phyloP scores from a whole-genome alignment of 2,113 vertebrate species.

The Crotalus tigris region DNA sequence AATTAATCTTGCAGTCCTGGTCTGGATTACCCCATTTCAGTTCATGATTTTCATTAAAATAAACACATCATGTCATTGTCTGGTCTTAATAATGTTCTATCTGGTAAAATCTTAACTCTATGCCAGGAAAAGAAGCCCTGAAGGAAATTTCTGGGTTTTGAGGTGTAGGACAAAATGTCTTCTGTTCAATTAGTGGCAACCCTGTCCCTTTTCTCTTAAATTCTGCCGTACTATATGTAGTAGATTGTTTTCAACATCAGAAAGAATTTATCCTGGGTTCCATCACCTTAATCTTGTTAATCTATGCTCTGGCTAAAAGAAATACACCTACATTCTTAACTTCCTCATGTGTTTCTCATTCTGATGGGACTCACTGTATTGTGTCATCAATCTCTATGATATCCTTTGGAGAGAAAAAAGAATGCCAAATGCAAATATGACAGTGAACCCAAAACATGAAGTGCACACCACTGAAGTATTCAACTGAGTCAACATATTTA shows the following conservation, averaged over 20 bases:
- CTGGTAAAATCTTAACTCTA: not conserved
- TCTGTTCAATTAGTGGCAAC: not conserved
- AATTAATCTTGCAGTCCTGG: not conserved
- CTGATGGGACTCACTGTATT: not conserved
- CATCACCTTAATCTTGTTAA: not conserved
- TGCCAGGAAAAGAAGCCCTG: not conserved
- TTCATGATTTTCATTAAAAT: not conserved
- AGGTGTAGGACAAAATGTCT: not conserved
- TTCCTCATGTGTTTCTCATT: slow-evolving; percentile 15
- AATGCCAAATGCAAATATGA: not conserved
- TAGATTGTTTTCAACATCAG: slow-evolving; percentile 1
- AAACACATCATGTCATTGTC: not conserved
- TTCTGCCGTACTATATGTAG: not conserved
- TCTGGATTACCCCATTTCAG: not conserved
- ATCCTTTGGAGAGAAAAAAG: not conserved
- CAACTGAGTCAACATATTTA: not conserved
- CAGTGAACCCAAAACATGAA: not conserved
- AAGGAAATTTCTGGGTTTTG: not conserved
- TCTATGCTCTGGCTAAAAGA: not conserved
- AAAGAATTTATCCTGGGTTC: not conserved
- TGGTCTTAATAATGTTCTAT: not conserved
- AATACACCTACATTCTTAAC: not conserved
- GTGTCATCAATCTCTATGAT: not conserved
- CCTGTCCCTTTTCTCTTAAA: not conserved
- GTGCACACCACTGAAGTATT: slow-evolving; percentile 6